These are phyloP conservation scores for Lucinisca nassula DNA, from an alignment of 2,888 invertebrate genomes.

Conservation along the genomic window DNA sequence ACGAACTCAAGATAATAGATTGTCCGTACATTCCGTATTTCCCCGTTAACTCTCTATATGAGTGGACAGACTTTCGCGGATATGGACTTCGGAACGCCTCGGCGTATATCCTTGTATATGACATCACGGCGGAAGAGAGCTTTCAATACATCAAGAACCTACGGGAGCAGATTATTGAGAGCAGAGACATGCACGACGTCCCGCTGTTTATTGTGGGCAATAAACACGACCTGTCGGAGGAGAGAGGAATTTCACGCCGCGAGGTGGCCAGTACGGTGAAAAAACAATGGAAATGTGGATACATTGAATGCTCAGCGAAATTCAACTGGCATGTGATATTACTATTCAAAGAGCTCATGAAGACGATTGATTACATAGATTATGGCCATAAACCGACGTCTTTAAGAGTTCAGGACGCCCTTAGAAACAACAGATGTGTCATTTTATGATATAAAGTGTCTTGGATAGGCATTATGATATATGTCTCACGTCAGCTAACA, in stretches of 20 bases:
- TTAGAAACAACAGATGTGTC: slow-evolving; percentile 87
- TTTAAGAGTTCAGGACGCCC: slow-evolving; percentile 87
- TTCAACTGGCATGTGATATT: slow-evolving; percentile 96
- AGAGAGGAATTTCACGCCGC: slow-evolving; percentile 87
- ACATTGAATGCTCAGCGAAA: slow-evolving; percentile 98
- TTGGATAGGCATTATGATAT: too few species aligned
- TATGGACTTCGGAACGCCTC: slow-evolving; percentile 89
- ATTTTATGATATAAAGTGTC: slow-evolving; percentile 82
- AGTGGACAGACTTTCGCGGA: slow-evolving; percentile 93
- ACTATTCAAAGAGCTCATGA: slow-evolving; percentile 94
- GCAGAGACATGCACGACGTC: slow-evolving; percentile 92
- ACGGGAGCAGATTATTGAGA: slow-evolving; percentile 97
- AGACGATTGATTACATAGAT: slow-evolving; percentile 88
- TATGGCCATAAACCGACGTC: slow-evolving; percentile 87
- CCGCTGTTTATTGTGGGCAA: slow-evolving; percentile 97
- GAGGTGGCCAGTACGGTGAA: slow-evolving; percentile 97
- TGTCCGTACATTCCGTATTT: slow-evolving; percentile 96
- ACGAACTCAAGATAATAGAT: slow-evolving; percentile 95
- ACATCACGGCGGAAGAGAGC: slow-evolving; percentile 96
- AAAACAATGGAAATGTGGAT: slow-evolving; percentile 98
- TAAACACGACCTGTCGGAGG: slow-evolving; percentile 93
- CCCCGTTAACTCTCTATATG: slow-evolving; percentile 96
- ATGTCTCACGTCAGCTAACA: too few species aligned
- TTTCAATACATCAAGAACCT: slow-evolving; percentile 95
- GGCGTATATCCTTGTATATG: slow-evolving; percentile 97